These are phyloP conservation scores for Drosophila demipolita DNA, from an alignment of 2,888 invertebrate species.

Conservation along the genomic window DNA sequence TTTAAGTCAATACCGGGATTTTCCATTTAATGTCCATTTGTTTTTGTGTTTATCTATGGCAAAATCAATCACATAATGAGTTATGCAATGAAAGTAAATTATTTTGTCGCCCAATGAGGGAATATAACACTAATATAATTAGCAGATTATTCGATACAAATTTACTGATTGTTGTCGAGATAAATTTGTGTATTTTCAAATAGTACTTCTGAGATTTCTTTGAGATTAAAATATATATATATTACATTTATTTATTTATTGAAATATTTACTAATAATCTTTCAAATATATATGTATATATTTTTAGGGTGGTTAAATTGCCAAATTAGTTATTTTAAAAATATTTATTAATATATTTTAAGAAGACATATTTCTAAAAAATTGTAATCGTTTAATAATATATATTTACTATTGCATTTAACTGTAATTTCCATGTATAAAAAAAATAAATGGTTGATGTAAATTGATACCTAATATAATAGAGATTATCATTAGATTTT, in stretches of 20 bases:
- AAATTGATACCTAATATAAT: neutral
- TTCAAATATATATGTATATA: neutral
- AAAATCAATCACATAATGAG: neutral
- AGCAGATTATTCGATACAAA: neutral
- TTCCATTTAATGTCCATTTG: constrained; percentile 1
- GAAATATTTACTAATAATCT: too few relatives aligned
- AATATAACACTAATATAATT: neutral
- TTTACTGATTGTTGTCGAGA: neutral
- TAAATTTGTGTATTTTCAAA: neutral
- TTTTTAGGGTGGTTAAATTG: too few relatives aligned
- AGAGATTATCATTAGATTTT: neutral
- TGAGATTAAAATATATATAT: neutral
- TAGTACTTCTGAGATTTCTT: neutral
- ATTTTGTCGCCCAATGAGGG: neutral
- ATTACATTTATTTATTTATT: too few relatives aligned
- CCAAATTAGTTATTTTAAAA: too few relatives aligned
- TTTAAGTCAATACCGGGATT: constrained; percentile 12
- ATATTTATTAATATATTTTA: neutral
- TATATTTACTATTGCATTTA: neutral
- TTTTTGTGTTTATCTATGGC: neutral
- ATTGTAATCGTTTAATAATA: neutral
- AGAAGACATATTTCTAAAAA: neutral
- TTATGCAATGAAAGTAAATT: neutral
- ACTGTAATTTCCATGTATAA: neutral
- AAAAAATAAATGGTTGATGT: neutral